Percentiles rank a stretch among this genome's conserved stretches.
Evolutionary conservation across 2,797 vertebrate genomes (phyloP).

Genomic region (Phataginus tetradactyla): DNA sequence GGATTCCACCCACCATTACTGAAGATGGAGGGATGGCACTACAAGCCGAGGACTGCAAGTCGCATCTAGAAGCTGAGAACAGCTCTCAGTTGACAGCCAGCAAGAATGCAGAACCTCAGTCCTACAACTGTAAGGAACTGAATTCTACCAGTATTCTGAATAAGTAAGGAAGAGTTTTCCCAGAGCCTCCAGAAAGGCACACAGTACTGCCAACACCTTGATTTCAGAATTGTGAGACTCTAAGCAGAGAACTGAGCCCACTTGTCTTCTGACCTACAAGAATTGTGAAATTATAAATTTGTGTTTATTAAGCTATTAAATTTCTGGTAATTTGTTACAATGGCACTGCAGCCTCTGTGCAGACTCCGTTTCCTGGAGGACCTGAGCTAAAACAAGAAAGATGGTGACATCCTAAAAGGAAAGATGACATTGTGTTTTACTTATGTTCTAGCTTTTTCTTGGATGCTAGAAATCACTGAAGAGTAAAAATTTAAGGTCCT

Average conservation of each 20-base stretch:
- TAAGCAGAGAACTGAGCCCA: neutral
- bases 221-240: neutral
- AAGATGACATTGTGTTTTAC: neutral
- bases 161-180: neutral
- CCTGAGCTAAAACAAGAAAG: neutral
- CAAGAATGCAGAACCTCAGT: neutral
- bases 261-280: neutral
- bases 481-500: neutral
- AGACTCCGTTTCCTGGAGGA: neutral
- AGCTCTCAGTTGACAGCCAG: neutral
- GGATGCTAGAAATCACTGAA: conserved; percentile 11
- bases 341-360: neutral
- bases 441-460: neutral
- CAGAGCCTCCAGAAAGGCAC: neutral
- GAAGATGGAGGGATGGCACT: neutral
- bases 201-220: neutral
- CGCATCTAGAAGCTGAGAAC: neutral
- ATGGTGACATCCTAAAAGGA: neutral
- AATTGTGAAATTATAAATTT: neutral
- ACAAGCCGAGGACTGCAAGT: neutral
- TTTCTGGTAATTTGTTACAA: neutral
- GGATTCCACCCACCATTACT: neutral
- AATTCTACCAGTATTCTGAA: neutral
- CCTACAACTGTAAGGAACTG: neutral
- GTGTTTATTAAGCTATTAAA: neutral